These are phyloP conservation scores for Tyto alba DNA, from an alignment of 2,113 vertebrate species.

Conservation along the genomic window DNA sequence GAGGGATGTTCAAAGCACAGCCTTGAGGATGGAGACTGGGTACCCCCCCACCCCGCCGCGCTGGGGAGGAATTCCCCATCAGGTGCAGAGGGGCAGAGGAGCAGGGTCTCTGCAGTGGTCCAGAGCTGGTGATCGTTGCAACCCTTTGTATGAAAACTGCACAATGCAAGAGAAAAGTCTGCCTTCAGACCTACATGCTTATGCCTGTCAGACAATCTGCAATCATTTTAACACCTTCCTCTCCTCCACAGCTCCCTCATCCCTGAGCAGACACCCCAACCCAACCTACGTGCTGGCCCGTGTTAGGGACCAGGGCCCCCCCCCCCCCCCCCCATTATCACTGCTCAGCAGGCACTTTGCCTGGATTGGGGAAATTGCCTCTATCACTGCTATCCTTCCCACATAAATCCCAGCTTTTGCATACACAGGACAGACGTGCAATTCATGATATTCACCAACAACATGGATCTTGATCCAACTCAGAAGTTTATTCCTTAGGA, in stretches of 20 bases:
- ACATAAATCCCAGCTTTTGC: rapidly evolving
- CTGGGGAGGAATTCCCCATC: not conserved
- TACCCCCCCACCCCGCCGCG: too few species aligned
- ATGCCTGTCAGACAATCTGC: not conserved
- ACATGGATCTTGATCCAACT: rapidly evolving
- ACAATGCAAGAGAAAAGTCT: not conserved
- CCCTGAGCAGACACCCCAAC: not conserved
- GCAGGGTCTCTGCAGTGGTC: not conserved
- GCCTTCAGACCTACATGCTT: not conserved
- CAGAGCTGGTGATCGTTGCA: not conserved
- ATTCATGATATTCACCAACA: not conserved
- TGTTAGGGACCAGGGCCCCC: not conserved
- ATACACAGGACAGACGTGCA: not conserved
- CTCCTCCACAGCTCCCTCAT: not conserved
- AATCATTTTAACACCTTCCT: not conserved
- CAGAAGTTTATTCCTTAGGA: not conserved
- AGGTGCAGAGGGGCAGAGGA: not conserved
- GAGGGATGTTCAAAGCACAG: not conserved
- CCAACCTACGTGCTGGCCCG: not conserved
- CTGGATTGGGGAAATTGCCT: not conserved
- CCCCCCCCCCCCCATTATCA: too few species aligned
- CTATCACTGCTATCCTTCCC: rapidly evolving
- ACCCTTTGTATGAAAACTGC: not conserved
- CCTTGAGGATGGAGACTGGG: not conserved
- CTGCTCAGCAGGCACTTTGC: rapidly evolving